Evolutionary conservation across 1,140 invertebrate genomes (phyloP).

Genomic region (Pissodes strobi): DNA sequence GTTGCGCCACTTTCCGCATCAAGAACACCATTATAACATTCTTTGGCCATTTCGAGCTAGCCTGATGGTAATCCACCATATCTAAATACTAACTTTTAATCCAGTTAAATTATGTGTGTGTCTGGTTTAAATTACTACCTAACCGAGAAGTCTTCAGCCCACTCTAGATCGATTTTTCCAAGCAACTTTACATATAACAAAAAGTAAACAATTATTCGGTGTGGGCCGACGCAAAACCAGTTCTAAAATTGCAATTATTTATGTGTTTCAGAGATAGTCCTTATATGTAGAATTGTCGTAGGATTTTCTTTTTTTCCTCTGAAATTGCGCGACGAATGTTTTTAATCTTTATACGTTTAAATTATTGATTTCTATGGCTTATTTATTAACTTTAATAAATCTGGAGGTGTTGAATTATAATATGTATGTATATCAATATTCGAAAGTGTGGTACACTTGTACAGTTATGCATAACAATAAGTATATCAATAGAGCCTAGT

Average conservation of each 20-base stretch:
- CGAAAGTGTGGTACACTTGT: slow-evolving; percentile 21
- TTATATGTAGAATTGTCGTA: slow-evolving; percentile 37
- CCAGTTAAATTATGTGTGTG: slow-evolving; percentile 3
- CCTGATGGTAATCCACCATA: slow-evolving; percentile 4
- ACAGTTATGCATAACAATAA: slow-evolving; percentile 17
- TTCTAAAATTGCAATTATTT: slow-evolving; percentile 40
- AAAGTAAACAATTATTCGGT: slow-evolving; percentile 36
- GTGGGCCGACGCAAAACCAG: slow-evolving; percentile 37
- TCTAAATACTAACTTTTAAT: slow-evolving; percentile 13
- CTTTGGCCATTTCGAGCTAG: not conserved
- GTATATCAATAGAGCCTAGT: slow-evolving; percentile 11
- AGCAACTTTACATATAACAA: slow-evolving; percentile 33
- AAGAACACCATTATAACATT: not conserved
- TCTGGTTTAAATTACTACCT: slow-evolving; percentile 28
- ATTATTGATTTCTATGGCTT: slow-evolving; percentile 28
- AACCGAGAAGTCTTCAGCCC: slow-evolving; percentile 22
- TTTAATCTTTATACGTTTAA: slow-evolving; percentile 17
- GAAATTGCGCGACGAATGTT: slow-evolving; percentile 23
- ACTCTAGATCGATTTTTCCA: slow-evolving; percentile 29
- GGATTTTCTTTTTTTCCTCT: slow-evolving; percentile 33
- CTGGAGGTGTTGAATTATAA: slow-evolving; percentile 29
- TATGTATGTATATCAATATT: slow-evolving; percentile 18
- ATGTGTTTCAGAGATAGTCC: slow-evolving; percentile 34
- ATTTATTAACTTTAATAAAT: slow-evolving; percentile 33
- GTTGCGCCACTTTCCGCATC: not conserved